Evolutionary conservation across 2,797 vertebrate species (phyloP).

Genomic region (Tokudaia muenninki): DNA sequence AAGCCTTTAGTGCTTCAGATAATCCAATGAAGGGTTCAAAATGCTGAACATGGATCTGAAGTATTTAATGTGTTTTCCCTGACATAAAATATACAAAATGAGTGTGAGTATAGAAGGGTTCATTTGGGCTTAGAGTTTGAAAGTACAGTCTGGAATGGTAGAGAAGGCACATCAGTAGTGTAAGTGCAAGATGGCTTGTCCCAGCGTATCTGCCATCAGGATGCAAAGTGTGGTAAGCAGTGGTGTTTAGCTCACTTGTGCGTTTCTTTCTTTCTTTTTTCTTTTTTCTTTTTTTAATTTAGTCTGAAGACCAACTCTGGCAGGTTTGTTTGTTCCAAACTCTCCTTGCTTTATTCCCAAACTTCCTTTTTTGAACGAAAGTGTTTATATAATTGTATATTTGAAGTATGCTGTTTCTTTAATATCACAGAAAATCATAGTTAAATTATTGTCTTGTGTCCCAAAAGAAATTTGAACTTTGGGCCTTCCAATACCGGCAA

Average conservation of each 20-base stretch:
- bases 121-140: not conserved
- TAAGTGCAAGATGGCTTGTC: not conserved
- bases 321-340: not conserved
- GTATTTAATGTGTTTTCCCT: not conserved
- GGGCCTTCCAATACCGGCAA: not conserved
- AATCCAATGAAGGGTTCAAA: not conserved
- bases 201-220: not conserved
- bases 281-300: not conserved
- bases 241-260: not conserved
- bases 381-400: not conserved
- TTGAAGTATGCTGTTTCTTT: not conserved
- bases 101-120: not conserved
- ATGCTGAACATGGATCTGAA: no score
- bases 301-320: not conserved
- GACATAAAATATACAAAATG: no score
- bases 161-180: not conserved
- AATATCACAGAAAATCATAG: no score
- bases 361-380: not conserved
- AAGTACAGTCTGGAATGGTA: no score
- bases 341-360: not conserved
- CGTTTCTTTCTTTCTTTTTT: no score
- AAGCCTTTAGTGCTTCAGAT: not conserved
- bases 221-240: not conserved
- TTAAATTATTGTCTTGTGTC: not conserved
- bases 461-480: not conserved